A percentile compares a stretch with the other conserved stretches of the same genome.
phyloP scores from a whole-genome alignment of 2,888 invertebrate genomes.

The Nemapogon koenigi region DNA sequence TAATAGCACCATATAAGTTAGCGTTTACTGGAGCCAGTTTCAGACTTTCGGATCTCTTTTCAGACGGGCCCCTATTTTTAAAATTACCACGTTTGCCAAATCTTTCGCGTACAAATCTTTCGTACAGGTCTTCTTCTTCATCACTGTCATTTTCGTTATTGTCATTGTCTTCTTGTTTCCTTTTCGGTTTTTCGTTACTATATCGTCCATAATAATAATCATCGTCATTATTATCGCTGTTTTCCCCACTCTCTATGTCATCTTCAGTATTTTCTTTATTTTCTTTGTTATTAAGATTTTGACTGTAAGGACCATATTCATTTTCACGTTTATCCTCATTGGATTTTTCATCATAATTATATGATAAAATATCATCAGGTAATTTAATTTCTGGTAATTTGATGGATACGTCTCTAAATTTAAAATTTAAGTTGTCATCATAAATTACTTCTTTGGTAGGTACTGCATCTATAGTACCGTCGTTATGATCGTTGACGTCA shows the following conservation, averaged over 20 bases:
- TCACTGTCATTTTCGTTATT: conserved; percentile 23
- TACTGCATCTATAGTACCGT: conserved; percentile 31
- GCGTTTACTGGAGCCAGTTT: conserved; percentile 27
- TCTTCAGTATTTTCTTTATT: conserved; percentile 20
- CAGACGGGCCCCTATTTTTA: conserved; percentile 28
- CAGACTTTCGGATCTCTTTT: conserved; percentile 26
- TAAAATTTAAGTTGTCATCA: conserved; percentile 44
- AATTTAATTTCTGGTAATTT: conserved; percentile 53
- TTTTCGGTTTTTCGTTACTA: conserved; percentile 24
- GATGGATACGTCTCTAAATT: conserved; percentile 45
- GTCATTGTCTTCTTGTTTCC: conserved; percentile 21
- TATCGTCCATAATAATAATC: conserved; percentile 5
- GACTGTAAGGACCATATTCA: conserved; percentile 12
- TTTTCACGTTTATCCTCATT: conserved; percentile 21
- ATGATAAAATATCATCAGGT: conserved; percentile 49
- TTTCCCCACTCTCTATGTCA: conserved; percentile 15
- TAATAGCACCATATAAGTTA: conserved; percentile 34
- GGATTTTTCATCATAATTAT: conserved; percentile 28
- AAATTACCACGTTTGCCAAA: conserved; percentile 46
- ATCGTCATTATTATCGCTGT: conserved; percentile 20
- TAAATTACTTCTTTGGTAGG: conserved; percentile 29
- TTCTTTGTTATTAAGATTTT: no score
- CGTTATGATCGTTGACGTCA: conserved; percentile 15
- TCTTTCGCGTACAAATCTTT: conserved; percentile 52
- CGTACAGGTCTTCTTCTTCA: conserved; percentile 43